Base-by-base conservation (phyloP, 1,140 invertebrate genomes). In the Phthorimaea operculella region DNA sequence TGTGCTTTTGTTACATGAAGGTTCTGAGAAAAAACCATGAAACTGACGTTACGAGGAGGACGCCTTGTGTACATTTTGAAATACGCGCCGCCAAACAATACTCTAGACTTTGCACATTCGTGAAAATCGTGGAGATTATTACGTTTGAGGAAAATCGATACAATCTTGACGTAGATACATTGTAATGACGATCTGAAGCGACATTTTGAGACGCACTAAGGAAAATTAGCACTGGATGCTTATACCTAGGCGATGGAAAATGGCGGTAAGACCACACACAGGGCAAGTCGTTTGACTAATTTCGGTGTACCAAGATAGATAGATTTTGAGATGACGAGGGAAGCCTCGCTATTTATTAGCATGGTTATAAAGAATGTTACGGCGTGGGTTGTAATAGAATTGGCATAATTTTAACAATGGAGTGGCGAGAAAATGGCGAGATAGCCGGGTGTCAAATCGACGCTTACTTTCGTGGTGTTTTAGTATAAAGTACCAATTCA, bases 361-460 rank as follows among this genome's bases (percentile, higher is more conserved):
- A 14, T 42, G 39, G 39, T 14, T 3, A n/a, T 42, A 47, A 47
- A 14, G 11, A 54, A 42, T 54, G n/a, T 14, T 15, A 12, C 57
- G 42, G 50, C 45, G 52, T 51, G 47, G 33, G 58, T 52, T 28
- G 21, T 28, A 28, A 28, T 6, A 28, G 21, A 28, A 28, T 28
- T 4, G 2, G 21, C 21, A 28, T 28, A 28, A 28, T 28, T 28
- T 4, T 28, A 28, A 28, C 21, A 28, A 28, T 28, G 21, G 21
- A 28, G 64, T 61, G 62, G 72, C 67, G 21, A 66, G 75, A 85
- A 83, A 85, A 85, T 85, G 79, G 82, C 82, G 82, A 84, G 68
- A 36, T 16, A 67, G 76, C 82, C 80, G 82, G 80, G 76, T 78
- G 77, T 82, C 76, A 77, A 74, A 76, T 50, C 64, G 53, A 77